A percentile compares a stretch with the other conserved stretches of the same genome.
Evolutionary conservation across 2,113 vertebrate species (phyloP).

Genomic region (Haliaeetus leucogaster): DNA sequence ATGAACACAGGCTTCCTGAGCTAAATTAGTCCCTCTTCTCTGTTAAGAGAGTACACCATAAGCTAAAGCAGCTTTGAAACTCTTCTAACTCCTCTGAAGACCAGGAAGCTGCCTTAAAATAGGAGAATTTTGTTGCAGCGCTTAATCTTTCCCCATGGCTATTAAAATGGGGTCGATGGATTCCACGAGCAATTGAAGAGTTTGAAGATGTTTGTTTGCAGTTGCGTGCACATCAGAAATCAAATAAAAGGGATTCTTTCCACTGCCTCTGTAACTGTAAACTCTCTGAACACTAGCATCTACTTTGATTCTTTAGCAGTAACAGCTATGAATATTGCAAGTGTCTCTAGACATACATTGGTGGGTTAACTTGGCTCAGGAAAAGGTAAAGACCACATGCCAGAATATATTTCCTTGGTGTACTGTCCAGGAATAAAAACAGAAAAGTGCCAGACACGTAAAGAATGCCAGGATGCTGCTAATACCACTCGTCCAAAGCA

Average conservation of each 20-base stretch:
- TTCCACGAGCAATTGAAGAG: neutral
- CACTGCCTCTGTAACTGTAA: neutral
- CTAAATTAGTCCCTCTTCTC: neutral
- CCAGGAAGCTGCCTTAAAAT: neutral
- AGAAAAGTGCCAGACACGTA: neutral
- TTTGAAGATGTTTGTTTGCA: neutral
- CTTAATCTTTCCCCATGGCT: neutral
- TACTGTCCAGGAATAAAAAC: conserved; percentile 6
- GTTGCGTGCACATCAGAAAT: neutral
- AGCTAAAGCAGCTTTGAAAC: neutral
- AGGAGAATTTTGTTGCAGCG: neutral
- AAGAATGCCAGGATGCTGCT: neutral
- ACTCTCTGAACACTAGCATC: neutral
- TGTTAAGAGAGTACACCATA: neutral
- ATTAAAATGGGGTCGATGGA: neutral
- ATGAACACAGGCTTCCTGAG: neutral
- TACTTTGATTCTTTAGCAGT: neutral
- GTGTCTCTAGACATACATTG: neutral
- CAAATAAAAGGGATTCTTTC: neutral
- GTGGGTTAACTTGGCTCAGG: neutral
- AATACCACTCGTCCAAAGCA: neutral
- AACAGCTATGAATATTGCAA: neutral
- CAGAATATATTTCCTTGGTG: neutral
- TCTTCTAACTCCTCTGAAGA: neutral
- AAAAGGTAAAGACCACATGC: neutral